phyloP scores from a whole-genome alignment of 2,888 invertebrate genomes.

The Hofmannophila pseudospretella region DNA sequence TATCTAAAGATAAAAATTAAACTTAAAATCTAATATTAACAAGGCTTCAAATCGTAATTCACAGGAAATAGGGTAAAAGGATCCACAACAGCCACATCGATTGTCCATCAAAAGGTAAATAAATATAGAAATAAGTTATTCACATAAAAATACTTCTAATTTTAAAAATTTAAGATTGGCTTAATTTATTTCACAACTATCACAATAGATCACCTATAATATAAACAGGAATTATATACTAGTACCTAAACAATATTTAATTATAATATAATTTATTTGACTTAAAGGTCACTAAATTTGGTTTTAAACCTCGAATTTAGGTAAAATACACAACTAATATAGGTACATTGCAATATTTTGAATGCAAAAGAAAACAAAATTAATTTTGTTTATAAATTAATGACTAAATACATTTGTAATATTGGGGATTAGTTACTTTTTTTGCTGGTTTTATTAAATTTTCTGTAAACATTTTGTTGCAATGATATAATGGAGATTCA shows the following conservation, averaged over 20 bases:
- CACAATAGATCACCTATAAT: constrained; percentile 13
- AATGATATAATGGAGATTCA: too few species aligned
- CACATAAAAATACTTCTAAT: constrained; percentile 9
- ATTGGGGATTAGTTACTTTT: too few species aligned
- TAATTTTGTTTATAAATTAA: too few species aligned
- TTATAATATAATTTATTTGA: background rate
- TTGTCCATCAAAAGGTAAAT: constrained; percentile 10
- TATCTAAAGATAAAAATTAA: too few species aligned
- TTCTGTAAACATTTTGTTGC: too few species aligned
- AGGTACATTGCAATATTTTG: too few species aligned
- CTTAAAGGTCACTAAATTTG: background rate
- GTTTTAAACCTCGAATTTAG: constrained; percentile 3
- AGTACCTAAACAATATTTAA: constrained; percentile 1
- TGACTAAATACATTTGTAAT: too few species aligned
- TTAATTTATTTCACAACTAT: constrained; percentile 11
- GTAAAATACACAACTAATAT: too few species aligned
- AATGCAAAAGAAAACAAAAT: too few species aligned
- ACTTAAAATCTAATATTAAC: constrained; percentile 24
- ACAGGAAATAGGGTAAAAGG: constrained; percentile 10
- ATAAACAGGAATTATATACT: constrained; percentile 3
- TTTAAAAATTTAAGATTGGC: constrained; percentile 9
- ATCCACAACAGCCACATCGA: background rate
- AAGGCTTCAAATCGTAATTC: constrained; percentile 23
- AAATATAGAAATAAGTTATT: constrained; percentile 10
- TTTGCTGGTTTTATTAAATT: too few species aligned